Evolutionary conservation across 2,797 vertebrate genomes (phyloP).

Genomic region (Neomorphus geoffroyi): DNA sequence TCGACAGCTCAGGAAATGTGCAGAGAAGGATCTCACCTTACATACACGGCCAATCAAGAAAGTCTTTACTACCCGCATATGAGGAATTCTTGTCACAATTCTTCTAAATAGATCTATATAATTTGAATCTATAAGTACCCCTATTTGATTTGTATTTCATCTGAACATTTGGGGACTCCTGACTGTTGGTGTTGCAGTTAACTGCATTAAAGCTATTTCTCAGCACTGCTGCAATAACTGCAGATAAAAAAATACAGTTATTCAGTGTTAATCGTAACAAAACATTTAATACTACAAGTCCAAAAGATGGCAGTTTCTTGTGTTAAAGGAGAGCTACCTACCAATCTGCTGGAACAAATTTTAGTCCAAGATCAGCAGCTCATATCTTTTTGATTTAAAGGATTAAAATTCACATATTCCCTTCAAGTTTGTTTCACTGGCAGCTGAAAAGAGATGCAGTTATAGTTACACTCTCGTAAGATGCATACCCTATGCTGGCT

Average conservation of each 20-base stretch:
- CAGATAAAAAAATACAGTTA: neutral
- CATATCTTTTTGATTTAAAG: neutral
- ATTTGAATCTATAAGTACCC: neutral
- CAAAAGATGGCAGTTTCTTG: neutral
- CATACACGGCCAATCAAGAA: neutral
- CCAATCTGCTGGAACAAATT: neutral
- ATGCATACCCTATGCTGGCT: neutral
- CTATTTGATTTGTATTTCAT: neutral
- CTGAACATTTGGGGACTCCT: neutral
- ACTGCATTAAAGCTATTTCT: neutral
- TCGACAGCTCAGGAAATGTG: neutral
- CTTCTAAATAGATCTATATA: neutral
- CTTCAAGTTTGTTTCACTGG: neutral
- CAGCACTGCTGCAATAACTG: neutral
- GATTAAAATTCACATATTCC: neutral
- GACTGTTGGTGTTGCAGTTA: neutral
- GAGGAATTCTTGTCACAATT: neutral
- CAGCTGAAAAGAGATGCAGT: neutral
- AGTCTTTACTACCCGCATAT: neutral
- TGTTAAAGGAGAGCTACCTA: neutral
- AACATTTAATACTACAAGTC: neutral
- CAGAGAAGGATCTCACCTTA: neutral
- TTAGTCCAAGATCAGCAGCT: neutral
- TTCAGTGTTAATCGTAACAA: neutral
- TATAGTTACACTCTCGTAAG: neutral